Evolutionary conservation across 2,797 vertebrate genomes (phyloP).

Genomic region (Halcyon smyrnensis): DNA sequence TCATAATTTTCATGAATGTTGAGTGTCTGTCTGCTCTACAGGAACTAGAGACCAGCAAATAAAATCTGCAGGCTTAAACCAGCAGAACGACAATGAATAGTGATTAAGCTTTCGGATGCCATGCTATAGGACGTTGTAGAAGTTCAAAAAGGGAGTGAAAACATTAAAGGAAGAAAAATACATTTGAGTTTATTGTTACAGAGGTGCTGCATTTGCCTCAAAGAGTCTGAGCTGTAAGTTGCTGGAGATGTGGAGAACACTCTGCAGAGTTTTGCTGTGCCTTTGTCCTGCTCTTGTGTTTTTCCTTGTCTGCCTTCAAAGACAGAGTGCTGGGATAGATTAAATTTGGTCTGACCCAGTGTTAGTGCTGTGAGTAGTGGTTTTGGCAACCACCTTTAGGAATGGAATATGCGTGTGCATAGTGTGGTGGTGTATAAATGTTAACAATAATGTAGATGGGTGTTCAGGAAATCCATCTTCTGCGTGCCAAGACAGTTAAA

Average conservation of each 20-base stretch:
- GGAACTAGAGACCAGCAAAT: neutral
- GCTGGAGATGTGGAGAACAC: neutral
- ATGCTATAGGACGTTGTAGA: neutral
- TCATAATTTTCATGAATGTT: neutral
- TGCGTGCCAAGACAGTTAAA: neutral
- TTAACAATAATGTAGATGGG: neutral
- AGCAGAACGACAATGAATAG: rapidly evolving
- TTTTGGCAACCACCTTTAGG: neutral
- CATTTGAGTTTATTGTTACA: neutral
- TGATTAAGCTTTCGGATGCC: neutral
- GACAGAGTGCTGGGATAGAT: neutral
- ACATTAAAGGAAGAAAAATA: neutral
- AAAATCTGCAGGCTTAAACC: neutral
- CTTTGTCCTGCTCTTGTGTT: neutral
- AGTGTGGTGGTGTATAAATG: neutral
- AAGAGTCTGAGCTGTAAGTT: neutral
- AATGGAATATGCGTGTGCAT: neutral
- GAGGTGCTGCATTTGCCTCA: neutral
- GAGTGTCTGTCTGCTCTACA: neutral
- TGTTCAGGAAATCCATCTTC: constrained; percentile 6
- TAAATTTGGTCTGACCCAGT: neutral
- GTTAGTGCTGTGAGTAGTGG: neutral
- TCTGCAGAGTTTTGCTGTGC: neutral
- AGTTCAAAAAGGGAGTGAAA: neutral
- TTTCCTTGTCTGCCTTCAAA: neutral